Evolutionary conservation across 2,888 invertebrate genomes (phyloP), one percentile per base, ranked within the genome.

Genomic region (Nebria salina): DNA sequence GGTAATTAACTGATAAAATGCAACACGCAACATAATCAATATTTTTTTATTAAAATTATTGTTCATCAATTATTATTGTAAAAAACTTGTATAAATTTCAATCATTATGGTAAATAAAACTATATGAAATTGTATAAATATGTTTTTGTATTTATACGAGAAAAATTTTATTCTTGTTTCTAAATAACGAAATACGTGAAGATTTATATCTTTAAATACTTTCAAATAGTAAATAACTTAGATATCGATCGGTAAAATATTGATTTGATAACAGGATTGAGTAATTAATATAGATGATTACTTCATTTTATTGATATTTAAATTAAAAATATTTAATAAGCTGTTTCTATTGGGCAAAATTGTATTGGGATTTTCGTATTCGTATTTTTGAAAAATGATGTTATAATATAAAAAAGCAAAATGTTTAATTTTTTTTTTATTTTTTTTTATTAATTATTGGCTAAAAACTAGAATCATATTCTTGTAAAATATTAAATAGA

Each of bases 1-100:
- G n/a, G 70, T 13, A 70, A 70, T 70, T 70, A 70, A 25, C 25
- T 70, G 70, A 70, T 70, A 70, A 70, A 70, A 25, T 25, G 34
- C 15, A 25, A 20, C 34, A 70, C 25, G 70, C 25, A 70, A 70
- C 26, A 70, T 34, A 34, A 15, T 70, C 9, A 70, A 25, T 70
- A 54, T 54, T 34, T 34, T 34, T 34, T 54, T 54, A 54, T 54
- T 54, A 54, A 54, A 54, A 54, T 54, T 54, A 54, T 54, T 3
- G 54, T 54, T 13, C 8, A 54, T 54, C 8, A 54, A 54, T 11
- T 54, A 54, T 54, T 54, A 8, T 54, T 54, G 13, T 6, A 54
- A 54, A 54, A 43, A 43, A 8, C 20, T 20, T 20, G 20, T 43
- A 43, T 43, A 43, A 43, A 6, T 43, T 43, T 20, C 20, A 20